Base-by-base conservation (phyloP, 2,113 vertebrate genomes). In the Oncorhynchus clarkii region DNA sequence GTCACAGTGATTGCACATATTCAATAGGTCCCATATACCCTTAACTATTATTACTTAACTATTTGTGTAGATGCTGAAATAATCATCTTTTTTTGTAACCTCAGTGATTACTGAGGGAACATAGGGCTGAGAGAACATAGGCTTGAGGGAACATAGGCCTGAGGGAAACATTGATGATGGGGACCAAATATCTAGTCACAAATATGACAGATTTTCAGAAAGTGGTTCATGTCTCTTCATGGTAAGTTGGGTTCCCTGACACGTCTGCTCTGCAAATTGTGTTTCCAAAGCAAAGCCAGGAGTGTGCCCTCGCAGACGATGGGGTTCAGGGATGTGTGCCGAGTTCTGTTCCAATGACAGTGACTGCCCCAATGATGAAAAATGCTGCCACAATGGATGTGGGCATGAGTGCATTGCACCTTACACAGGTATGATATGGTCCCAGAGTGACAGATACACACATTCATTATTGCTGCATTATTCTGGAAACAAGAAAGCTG, bases 361-460 rank as follows among this genome's bases (percentile, higher is more conserved):
- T 0, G 81, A 93, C 67, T 95, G 94, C 62, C 86, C 89, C 2
- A 20, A 29, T 1, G 20, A 85, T 18, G 81, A 93, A 39, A 94
- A 93, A 81, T 94, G 93, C 87, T 95, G 94, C 86, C 34, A 39
- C 74, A 94, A 93, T 24, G 93, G 92, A 26, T 95, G 93, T 80
- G 93, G 92, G 4, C 91, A 93, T 22, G 57, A 85, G 59, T 94
- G 94, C 70, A 87, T 76, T 1, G 24, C 60, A n/a, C 92, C 92
- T 3, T 85, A 92, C 80, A 87, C 22, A 89, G 93, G 93, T 93
- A 29, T 70, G 77, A 68, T 64, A 48, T 62, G 4, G 34, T 65
- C 11, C 54, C 29, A 26, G 7, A 45, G 26, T 74, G 39, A 51
- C 39, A 48, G 1, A 64, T 27, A 24, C 18, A 64, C 20, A 5